phyloP scores from a whole-genome alignment of 2,888 invertebrate species.

The Poecilus cupreus region DNA sequence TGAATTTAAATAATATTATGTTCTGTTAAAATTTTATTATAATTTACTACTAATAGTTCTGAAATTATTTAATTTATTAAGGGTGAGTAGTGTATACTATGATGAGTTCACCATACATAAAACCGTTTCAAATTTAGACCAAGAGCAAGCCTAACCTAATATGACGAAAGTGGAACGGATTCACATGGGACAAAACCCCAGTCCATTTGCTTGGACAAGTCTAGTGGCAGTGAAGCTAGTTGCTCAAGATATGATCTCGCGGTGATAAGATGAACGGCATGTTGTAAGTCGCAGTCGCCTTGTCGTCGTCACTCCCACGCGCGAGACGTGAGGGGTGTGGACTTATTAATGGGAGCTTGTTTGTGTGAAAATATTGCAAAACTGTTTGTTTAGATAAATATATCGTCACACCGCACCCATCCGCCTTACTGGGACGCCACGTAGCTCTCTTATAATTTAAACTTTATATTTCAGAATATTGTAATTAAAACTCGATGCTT shows the following conservation, averaged over 20 bases:
- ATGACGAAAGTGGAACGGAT: not conserved
- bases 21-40: too few species aligned
- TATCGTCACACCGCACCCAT: slow-evolving; percentile 6
- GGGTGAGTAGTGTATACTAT: too few species aligned
- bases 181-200: not conserved
- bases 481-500: too few species aligned
- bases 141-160: too few species aligned
- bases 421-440: not conserved
- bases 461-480: too few species aligned
- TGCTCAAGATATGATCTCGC: slow-evolving; percentile 9
- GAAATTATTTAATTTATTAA: too few species aligned
- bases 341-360: slow-evolving; percentile 4
- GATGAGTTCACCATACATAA: too few species aligned
- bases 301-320: slow-evolving; percentile 29
- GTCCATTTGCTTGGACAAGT: slow-evolving; percentile 1
- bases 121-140: too few species aligned
- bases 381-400: slow-evolving; percentile 25
- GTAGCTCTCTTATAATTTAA: not conserved
- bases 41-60: too few species aligned
- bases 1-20: too few species aligned
- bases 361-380: slow-evolving; percentile 20
- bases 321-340: slow-evolving; percentile 3
- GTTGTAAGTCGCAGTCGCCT: slow-evolving; percentile 16
- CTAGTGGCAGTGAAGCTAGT: not conserved
- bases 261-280: slow-evolving; percentile 36